Base-by-base conservation (phyloP, 2,797 vertebrate species). In the Sebastes alutus region DNA sequence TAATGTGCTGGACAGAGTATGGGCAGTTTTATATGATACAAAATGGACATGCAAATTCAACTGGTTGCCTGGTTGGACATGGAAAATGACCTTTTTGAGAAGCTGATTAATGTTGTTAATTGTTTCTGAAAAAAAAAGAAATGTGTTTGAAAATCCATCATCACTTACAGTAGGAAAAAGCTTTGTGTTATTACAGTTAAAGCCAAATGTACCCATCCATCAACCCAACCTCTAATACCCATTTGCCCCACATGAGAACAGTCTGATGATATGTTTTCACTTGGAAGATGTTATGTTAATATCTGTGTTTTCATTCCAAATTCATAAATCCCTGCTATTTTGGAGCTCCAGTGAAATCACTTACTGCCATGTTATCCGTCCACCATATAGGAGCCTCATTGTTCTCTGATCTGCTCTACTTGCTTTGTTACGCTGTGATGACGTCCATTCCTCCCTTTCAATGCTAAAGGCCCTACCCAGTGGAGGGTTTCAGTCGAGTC, bases 371-470 rank as follows among this genome's bases (percentile, higher is more conserved):
- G 14, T 60, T 74, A 33, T 61, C 68, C 38, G 60, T 35, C 60
- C 23, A 20, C n/a, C 14, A 61, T 72, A 60, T 20, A 54, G 38
- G 49, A 72, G 46, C 27, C 25, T 33, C 35, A 33, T 18, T 56
- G 14, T 22, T 76, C 35, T 69, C 81, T 72, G 69, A 75, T 66
- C 62, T 73, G 83, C 72, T 75, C 56, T 49, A 74, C 72, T 87
- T 77, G 68, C 75, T 89, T 80, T 83, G 72, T 75, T 65, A 46
- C 7, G 6, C 49, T 56, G 13, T 79, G 77, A 84, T 82, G 67
- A 80, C 72, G 42, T 67, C 66, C 25, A 9, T 65, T 49, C 20
- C 49, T 63, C 14, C 10, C 38, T 67, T 72, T 65, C 46, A 60
- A 56, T 29, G 67, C 13, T 58, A 74, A 78, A 75, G 46, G 25